Evolutionary conservation across 2,797 vertebrate genomes (phyloP).

Genomic region (Phoxinus dragarum): DNA sequence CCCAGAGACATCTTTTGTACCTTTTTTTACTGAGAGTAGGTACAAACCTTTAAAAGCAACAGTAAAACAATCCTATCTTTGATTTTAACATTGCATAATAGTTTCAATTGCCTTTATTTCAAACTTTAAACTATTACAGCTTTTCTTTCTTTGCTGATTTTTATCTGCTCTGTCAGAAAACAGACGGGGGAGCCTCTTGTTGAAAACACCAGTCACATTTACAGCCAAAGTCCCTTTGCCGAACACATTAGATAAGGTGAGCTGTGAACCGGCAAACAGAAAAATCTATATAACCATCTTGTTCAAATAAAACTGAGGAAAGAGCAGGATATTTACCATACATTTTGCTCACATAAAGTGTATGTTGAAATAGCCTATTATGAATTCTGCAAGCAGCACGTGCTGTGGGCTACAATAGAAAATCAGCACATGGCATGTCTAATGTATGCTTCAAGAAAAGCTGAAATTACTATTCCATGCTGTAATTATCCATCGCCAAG

Average conservation of each 20-base stretch:
- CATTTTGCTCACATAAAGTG: not conserved
- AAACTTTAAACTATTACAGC: not conserved
- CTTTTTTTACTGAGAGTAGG: too few species aligned
- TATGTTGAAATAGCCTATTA: not conserved
- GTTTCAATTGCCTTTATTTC: slow-evolving; percentile 1
- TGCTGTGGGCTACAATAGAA: not conserved
- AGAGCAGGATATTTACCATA: slow-evolving; percentile 6
- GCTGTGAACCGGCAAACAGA: slow-evolving; percentile 20
- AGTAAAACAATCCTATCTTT: slow-evolving; percentile 28
- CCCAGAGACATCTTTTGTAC: too few species aligned
- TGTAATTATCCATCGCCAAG: not conserved
- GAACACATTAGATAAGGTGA: slow-evolving; percentile 14
- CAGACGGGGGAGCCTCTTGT: not conserved
- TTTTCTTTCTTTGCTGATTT: slow-evolving; percentile 7
- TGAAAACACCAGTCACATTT: slow-evolving; percentile 14
- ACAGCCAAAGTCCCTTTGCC: slow-evolving; percentile 29
- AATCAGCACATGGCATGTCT: not conserved
- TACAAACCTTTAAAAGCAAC: not conserved
- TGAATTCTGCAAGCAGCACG: not conserved
- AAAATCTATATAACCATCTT: slow-evolving; percentile 37
- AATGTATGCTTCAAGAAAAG: not conserved
- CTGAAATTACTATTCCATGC: not conserved
- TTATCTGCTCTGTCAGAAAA: not conserved
- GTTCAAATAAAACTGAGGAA: slow-evolving; percentile 30
- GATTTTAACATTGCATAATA: slow-evolving; percentile 23